A percentile compares a stretch with the other conserved stretches of the same genome.
These are phyloP conservation scores for Puma concolor DNA, from an alignment of 2,113 vertebrate species.

Conservation along the genomic window DNA sequence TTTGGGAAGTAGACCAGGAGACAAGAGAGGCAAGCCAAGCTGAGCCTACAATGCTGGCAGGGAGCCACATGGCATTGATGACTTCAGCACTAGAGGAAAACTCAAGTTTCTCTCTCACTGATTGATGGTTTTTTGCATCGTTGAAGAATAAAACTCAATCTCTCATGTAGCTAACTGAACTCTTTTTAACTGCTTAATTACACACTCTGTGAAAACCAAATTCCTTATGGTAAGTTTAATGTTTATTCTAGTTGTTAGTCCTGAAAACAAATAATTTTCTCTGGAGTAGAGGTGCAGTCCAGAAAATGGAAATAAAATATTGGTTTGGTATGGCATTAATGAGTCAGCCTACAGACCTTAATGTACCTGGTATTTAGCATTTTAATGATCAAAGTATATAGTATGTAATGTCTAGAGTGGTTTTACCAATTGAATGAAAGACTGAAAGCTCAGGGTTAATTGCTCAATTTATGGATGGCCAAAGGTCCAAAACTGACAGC, in stretches of 20 bases:
- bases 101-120: constrained; percentile 56
- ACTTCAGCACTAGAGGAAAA: constrained; percentile 56
- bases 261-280: constrained; percentile 47
- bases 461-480: constrained; percentile 41
- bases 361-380: background rate
- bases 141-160: constrained; percentile 70
- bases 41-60: background rate
- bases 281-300: background rate
- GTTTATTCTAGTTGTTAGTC: constrained; percentile 60
- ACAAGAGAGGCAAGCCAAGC: background rate
- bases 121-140: constrained; percentile 62
- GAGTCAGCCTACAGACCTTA: background rate
- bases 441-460: background rate
- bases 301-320: constrained; percentile 36
- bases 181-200: constrained; percentile 62
- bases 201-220: constrained; percentile 40
- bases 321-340: constrained; percentile 31
- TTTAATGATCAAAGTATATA: background rate
- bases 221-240: constrained; percentile 64
- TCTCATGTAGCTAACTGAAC: constrained; percentile 61
- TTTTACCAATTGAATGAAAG: background rate
- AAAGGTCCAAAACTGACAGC: background rate
- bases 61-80: background rate
- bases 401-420: background rate
- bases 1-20: background rate